These are phyloP conservation scores for Neoniphon sammara DNA, from an alignment of 2,797 vertebrate genomes.

Conservation along the genomic window DNA sequence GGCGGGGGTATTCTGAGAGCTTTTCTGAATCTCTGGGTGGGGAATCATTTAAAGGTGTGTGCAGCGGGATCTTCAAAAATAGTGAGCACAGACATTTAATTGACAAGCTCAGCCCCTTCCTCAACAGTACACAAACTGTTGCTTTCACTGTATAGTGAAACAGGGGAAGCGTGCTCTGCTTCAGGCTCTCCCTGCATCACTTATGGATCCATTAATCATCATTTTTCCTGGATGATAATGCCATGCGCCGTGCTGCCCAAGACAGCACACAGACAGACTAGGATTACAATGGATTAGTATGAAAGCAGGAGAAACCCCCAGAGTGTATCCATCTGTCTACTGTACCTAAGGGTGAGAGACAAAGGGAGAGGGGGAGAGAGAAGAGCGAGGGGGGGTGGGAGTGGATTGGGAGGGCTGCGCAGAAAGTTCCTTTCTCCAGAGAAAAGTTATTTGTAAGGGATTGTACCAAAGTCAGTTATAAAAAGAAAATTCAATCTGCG, in stretches of 20 bases:
- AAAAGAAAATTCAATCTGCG: constrained; percentile 72
- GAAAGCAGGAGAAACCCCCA: constrained; percentile 51
- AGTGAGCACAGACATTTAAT: not conserved
- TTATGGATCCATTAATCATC: constrained; percentile 52
- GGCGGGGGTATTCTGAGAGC: constrained; percentile 50
- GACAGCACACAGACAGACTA: constrained; percentile 41
- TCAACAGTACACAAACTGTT: not conserved
- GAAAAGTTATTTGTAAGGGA: constrained; percentile 80
- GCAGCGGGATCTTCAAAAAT: constrained; percentile 10
- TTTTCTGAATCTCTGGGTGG: constrained; percentile 32
- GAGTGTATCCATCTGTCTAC: constrained; percentile 63
- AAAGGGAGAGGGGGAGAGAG: constrained; percentile 49
- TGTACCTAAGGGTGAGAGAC: constrained; percentile 59
- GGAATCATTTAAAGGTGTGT: constrained; percentile 49
- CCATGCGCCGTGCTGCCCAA: constrained; percentile 31
- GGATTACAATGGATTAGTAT: constrained; percentile 73
- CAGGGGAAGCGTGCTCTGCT: not conserved
- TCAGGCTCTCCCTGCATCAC: constrained; percentile 22
- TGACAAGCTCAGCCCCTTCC: constrained; percentile 5
- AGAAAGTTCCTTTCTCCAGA: constrained; percentile 62
- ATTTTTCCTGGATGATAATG: constrained; percentile 56
- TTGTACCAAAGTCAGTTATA: constrained; percentile 79
- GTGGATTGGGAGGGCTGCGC: constrained; percentile 35
- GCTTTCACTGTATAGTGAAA: not conserved
- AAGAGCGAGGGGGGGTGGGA: constrained; percentile 36